These are phyloP conservation scores for Pachymerium ferrugineum DNA, from an alignment of 2,888 invertebrate genomes.

Conservation along the genomic window DNA sequence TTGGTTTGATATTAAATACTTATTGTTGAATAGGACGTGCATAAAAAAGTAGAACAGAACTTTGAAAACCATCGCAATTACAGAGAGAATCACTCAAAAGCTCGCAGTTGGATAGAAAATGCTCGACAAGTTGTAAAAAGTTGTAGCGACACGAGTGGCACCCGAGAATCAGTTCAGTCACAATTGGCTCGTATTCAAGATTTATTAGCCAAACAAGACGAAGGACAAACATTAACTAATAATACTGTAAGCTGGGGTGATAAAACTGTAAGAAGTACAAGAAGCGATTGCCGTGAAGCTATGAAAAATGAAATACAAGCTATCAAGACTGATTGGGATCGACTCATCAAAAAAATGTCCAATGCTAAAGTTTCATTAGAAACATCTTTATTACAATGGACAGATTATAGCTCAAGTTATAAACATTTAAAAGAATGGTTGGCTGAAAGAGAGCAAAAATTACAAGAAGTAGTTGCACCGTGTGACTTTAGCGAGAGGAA, in stretches of 20 bases:
- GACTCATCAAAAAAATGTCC: constrained; percentile 82
- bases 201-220: constrained; percentile 71
- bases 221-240: constrained; percentile 80
- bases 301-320: constrained; percentile 83
- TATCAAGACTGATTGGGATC: constrained; percentile 86
- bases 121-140: constrained; percentile 75
- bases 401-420: constrained; percentile 89
- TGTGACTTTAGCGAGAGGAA: constrained; percentile 67
- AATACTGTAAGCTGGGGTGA: constrained; percentile 83
- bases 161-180: constrained; percentile 72
- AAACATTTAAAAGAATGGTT: constrained; percentile 91
- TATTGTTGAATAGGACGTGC: constrained; percentile 79
- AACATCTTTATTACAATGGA: constrained; percentile 87
- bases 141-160: constrained; percentile 69
- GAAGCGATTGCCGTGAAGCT: constrained; percentile 80
- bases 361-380: constrained; percentile 86
- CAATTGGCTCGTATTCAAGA: constrained; percentile 68
- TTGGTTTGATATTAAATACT: constrained; percentile 52
- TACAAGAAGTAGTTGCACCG: constrained; percentile 72
- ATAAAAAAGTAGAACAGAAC: constrained; percentile 84
- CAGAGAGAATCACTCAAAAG: constrained; percentile 66
- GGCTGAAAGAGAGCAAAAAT: constrained; percentile 81
- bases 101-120: constrained; percentile 78
- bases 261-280: constrained; percentile 77
- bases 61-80: constrained; percentile 78